Evolutionary conservation across 2,888 invertebrate species (phyloP).

Genomic region (Melolontha melolontha): DNA sequence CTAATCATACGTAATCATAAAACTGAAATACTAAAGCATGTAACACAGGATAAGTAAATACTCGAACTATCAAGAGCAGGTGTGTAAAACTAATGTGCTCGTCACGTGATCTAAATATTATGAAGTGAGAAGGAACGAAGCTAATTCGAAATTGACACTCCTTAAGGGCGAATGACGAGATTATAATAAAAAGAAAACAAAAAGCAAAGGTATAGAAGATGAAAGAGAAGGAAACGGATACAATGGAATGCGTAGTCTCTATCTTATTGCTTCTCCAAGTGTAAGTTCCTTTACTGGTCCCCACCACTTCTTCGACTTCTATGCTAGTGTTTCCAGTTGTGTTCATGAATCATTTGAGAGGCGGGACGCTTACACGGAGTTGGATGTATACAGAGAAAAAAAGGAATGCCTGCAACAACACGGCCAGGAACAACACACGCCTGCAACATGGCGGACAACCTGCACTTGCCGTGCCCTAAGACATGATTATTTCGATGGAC

Average conservation of each 20-base stretch:
- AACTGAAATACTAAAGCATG: not conserved
- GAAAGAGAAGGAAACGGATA: slow-evolving; percentile 39
- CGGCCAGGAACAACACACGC: slow-evolving; percentile 58
- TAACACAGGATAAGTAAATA: slow-evolving; percentile 10
- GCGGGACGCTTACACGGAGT: slow-evolving; percentile 55
- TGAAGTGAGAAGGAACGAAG: slow-evolving; percentile 41
- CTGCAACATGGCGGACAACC: slow-evolving; percentile 59
- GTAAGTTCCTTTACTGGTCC: slow-evolving; percentile 24
- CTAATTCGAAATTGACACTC: slow-evolving; percentile 34
- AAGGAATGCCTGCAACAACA: slow-evolving; percentile 31
- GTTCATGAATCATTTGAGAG: slow-evolving; percentile 59
- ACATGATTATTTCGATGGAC: slow-evolving; percentile 39
- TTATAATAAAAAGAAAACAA: slow-evolving; percentile 13
- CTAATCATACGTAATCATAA: slow-evolving; percentile 1
- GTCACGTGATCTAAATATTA: slow-evolving; percentile 44
- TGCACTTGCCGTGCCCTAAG: slow-evolving; percentile 37
- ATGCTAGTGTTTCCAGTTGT: slow-evolving; percentile 44
- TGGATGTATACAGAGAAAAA: slow-evolving; percentile 47
- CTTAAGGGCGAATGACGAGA: slow-evolving; percentile 7
- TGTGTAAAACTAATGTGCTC: slow-evolving; percentile 10
- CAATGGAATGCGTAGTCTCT: slow-evolving; percentile 46
- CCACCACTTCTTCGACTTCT: slow-evolving; percentile 36
- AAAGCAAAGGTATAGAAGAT: not conserved
- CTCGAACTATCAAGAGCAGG: slow-evolving; percentile 3
- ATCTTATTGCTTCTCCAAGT: slow-evolving; percentile 32